Evolutionary conservation across 2,888 invertebrate species (phyloP).

Genomic region (Eupithecia exiguata): DNA sequence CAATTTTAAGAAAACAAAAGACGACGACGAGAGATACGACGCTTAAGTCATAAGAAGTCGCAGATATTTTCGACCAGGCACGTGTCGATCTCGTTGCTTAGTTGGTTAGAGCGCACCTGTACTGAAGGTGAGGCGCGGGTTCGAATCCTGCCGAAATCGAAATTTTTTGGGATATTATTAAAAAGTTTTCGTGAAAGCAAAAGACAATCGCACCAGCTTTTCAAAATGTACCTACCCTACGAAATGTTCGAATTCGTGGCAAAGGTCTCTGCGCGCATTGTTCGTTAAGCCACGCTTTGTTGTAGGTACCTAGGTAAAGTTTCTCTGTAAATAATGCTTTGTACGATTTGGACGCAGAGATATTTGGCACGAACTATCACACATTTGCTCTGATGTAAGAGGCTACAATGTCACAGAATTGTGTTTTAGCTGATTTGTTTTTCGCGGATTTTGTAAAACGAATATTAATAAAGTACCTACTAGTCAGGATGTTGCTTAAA

Average conservation of each 20-base stretch:
- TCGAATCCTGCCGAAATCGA: too few relatives aligned
- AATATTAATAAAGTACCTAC: constrained; percentile 7
- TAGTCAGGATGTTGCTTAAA: constrained; percentile 19
- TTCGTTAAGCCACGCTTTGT: not conserved
- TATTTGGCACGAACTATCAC: not conserved
- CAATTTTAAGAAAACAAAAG: too few relatives aligned
- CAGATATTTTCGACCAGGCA: too few relatives aligned
- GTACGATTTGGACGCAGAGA: not conserved
- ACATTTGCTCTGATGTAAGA: not conserved
- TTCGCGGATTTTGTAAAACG: not conserved
- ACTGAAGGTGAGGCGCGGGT: too few relatives aligned
- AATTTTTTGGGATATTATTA: too few relatives aligned
- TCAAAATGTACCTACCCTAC: not conserved
- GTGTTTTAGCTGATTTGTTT: not conserved
- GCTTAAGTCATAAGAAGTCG: too few relatives aligned
- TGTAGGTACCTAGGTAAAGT: not conserved
- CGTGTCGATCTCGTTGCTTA: too few relatives aligned
- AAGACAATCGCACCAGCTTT: too few relatives aligned
- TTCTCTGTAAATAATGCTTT: not conserved
- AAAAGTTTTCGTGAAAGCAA: too few relatives aligned
- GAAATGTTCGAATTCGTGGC: not conserved
- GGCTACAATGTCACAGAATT: not conserved
- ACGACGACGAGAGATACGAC: too few relatives aligned
- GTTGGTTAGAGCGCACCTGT: too few relatives aligned
- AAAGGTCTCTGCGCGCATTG: not conserved